Evolutionary conservation across 1,140 invertebrate genomes (phyloP).

Genomic region (Drosophila paulistorum): DNA sequence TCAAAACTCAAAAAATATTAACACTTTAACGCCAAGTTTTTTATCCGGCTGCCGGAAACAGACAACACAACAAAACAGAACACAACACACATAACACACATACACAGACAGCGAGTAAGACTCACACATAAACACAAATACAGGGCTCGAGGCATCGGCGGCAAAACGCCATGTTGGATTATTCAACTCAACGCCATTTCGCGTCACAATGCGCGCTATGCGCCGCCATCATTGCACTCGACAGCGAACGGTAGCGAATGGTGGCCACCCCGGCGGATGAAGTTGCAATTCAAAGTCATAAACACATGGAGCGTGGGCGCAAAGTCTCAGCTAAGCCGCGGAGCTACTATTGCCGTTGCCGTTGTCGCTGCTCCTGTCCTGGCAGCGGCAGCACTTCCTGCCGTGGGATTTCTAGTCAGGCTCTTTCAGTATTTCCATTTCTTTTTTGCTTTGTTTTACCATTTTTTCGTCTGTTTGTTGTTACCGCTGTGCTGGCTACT

Average conservation of each 20-base stretch:
- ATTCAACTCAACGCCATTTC: constrained; percentile 80
- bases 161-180: constrained; percentile 80
- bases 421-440: constrained; percentile 9
- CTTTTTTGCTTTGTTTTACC: constrained; percentile 25
- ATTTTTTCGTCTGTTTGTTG: neutral
- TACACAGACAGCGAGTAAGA: constrained; percentile 2
- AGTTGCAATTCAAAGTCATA: constrained; percentile 82
- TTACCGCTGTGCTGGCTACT: neutral
- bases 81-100: constrained; percentile 37
- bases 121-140: constrained; percentile 52
- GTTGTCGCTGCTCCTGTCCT: constrained; percentile 56
- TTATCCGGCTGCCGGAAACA: constrained; percentile 79
- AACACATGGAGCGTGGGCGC: constrained; percentile 79
- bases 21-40: constrained; percentile 80
- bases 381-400: constrained; percentile 58
- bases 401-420: constrained; percentile 36
- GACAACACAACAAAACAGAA: constrained; percentile 51
- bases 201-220: constrained; percentile 78
- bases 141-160: constrained; percentile 43
- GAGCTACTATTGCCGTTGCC: constrained; percentile 47
- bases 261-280: constrained; percentile 62
- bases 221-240: constrained; percentile 76
- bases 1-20: constrained; percentile 78
- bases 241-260: constrained; percentile 57
- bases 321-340: constrained; percentile 77